These are phyloP conservation scores for Brenthis ino DNA, from an alignment of 2,888 invertebrate genomes.

Conservation along the genomic window DNA sequence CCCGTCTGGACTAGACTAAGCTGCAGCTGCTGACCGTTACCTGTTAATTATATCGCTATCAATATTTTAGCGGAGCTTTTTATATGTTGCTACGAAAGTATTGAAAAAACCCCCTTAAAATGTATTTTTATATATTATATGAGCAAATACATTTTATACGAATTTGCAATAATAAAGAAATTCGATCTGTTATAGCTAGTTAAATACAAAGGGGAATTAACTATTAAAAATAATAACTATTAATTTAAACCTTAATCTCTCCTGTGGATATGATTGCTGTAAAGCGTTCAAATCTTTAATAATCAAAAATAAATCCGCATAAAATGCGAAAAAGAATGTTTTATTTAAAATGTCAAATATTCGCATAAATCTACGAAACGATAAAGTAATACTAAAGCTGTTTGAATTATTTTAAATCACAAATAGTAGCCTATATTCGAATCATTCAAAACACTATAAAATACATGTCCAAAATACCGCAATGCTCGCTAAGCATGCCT, in stretches of 20 bases:
- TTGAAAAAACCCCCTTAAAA: neutral
- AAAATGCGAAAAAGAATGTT: too few species aligned
- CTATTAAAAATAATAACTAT: too few species aligned
- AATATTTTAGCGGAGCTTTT: neutral
- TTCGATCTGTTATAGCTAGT: neutral
- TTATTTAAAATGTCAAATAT: too few species aligned
- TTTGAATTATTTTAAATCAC: neutral
- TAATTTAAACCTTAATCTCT: too few species aligned
- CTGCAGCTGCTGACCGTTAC: conserved; percentile 20
- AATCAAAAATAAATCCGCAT: too few species aligned
- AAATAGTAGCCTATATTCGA: neutral
- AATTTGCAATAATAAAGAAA: neutral
- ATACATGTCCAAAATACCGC: conserved; percentile 30
- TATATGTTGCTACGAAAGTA: neutral
- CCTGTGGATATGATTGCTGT: too few species aligned
- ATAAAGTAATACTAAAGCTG: neutral
- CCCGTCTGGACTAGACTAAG: conserved; percentile 41
- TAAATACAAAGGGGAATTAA: too few species aligned
- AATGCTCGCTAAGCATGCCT: conserved; percentile 26
- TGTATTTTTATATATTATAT: too few species aligned
- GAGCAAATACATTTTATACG: too few species aligned
- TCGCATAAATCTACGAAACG: too few species aligned
- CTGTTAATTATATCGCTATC: conserved; percentile 17
- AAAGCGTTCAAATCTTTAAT: too few species aligned
- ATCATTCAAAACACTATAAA: conserved; percentile 13